Evolutionary conservation across 2,113 vertebrate species (phyloP).

Genomic region (Apteryx owenii): DNA sequence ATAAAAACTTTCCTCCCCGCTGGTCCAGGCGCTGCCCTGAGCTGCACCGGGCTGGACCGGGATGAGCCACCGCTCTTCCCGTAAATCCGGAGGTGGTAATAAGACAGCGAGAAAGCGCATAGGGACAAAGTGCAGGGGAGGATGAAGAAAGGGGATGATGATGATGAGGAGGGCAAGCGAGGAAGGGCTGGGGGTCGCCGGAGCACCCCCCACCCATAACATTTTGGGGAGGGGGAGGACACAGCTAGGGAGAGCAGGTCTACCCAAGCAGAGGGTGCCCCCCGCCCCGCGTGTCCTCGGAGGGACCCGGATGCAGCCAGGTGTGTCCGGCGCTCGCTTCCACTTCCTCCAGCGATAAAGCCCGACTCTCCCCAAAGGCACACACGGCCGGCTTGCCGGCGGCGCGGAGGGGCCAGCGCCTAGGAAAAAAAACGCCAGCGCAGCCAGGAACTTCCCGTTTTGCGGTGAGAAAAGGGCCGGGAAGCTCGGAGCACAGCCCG

Average conservation of each 20-base stretch:
- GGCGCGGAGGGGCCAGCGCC: rapidly evolving
- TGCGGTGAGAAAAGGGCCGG: rapidly evolving
- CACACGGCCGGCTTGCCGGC: rapidly evolving
- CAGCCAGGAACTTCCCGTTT: rapidly evolving
- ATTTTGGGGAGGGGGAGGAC: no score
- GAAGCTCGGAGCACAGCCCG: neutral
- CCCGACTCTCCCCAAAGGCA: neutral
- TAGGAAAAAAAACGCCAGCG: rapidly evolving
- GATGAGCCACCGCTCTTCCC: neutral
- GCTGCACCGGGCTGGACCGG: neutral
- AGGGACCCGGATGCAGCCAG: no score
- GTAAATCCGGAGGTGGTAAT: rapidly evolving
- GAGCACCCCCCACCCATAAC: neutral
- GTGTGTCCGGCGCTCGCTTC: rapidly evolving
- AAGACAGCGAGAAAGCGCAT: neutral
- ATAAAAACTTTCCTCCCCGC: neutral
- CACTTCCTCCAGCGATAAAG: neutral
- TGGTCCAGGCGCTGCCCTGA: neutral
- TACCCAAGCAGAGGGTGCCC: neutral
- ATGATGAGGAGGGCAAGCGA: neutral
- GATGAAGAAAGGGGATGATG: neutral
- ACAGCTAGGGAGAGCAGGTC: neutral
- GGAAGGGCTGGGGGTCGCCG: neutral
- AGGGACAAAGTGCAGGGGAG: neutral
- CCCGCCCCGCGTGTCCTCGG: neutral